phyloP scores from a whole-genome alignment of 30 jellyfish, hydroid and myxozoan species.

The Sanderia malayensis region DNA sequence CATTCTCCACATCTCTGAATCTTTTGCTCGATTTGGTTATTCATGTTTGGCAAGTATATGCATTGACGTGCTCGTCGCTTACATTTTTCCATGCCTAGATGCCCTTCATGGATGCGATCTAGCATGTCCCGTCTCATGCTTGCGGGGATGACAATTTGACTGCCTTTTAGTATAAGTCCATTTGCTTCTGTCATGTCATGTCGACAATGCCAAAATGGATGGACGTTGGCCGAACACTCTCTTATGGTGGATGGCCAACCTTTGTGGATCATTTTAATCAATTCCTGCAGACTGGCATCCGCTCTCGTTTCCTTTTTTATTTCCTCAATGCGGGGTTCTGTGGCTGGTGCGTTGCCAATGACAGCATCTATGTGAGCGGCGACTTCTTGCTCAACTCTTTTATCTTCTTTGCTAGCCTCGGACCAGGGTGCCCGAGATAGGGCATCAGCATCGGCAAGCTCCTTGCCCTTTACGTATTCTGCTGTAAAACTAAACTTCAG shows the following conservation, averaged over 20 bases:
- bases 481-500: slow-evolving; percentile 10
- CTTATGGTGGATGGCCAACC: slow-evolving; percentile 50
- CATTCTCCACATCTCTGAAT: slow-evolving; percentile 43
- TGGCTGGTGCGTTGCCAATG: slow-evolving; percentile 16
- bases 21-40: slow-evolving; percentile 22
- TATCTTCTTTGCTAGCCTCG: slow-evolving; percentile 11
- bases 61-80: slow-evolving; percentile 41
- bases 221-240: slow-evolving; percentile 19
- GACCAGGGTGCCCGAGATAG: slow-evolving; percentile 27
- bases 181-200: slow-evolving; percentile 34
- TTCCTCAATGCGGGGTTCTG: slow-evolving; percentile 14
- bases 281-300: slow-evolving; percentile 23
- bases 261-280: slow-evolving; percentile 2
- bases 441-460: slow-evolving; percentile 31
- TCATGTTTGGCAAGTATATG: slow-evolving; percentile 54
- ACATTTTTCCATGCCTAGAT: slow-evolving; percentile 29
- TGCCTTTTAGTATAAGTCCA: slow-evolving; percentile 43
- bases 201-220: slow-evolving; percentile 31
- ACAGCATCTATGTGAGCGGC: background rate
- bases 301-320: slow-evolving; percentile 21
- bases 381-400: slow-evolving; percentile 20
- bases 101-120: slow-evolving; percentile 45
- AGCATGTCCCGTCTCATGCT: slow-evolving; percentile 21
- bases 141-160: slow-evolving; percentile 33
- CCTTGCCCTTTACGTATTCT: slow-evolving; percentile 17